A percentile compares a stretch with the other conserved stretches of the same genome.
These are phyloP conservation scores for Drosophila mimetica DNA, from an alignment of 2,888 invertebrate genomes.

Conservation along the genomic window DNA sequence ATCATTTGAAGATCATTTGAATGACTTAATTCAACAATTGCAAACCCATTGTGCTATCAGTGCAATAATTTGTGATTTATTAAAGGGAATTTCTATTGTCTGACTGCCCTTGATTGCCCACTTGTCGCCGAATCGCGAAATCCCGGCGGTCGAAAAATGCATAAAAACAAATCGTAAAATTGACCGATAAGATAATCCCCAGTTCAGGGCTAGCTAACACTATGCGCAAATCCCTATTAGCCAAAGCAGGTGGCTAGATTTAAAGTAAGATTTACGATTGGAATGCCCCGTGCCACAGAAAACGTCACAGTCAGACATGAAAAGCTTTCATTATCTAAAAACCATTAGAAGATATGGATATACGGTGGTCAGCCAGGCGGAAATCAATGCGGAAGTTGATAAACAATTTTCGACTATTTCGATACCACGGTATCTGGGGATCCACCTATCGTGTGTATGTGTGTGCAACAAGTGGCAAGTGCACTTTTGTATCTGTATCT, in stretches of 20 bases:
- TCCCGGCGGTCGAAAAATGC: constrained; percentile 40
- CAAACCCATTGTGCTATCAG: constrained; percentile 11
- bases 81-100: constrained; percentile 15
- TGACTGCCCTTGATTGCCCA: constrained; percentile 20
- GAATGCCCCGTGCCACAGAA: constrained; percentile 42
- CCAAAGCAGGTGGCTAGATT: constrained; percentile 55
- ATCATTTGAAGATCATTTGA: constrained; percentile 16
- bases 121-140: constrained; percentile 43
- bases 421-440: constrained; percentile 23
- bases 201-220: constrained; percentile 14
- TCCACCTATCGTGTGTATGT: background rate
- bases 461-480: constrained; percentile 36
- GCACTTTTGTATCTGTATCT: constrained; percentile 5
- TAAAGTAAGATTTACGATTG: constrained; percentile 58
- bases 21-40: constrained; percentile 7
- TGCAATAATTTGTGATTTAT: constrained; percentile 23
- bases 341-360: constrained; percentile 14
- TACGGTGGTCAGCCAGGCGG: constrained; percentile 5
- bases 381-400: constrained; percentile 42
- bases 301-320: constrained; percentile 16
- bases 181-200: constrained; percentile 63
- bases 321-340: constrained; percentile 3
- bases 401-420: constrained; percentile 7
- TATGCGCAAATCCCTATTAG: constrained; percentile 44
- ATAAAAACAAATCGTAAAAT: constrained; percentile 60